A percentile compares a stretch with the other conserved stretches of the same genome.
Evolutionary conservation across 2,888 invertebrate genomes (phyloP).

Genomic region (Plusia festucae): DNA sequence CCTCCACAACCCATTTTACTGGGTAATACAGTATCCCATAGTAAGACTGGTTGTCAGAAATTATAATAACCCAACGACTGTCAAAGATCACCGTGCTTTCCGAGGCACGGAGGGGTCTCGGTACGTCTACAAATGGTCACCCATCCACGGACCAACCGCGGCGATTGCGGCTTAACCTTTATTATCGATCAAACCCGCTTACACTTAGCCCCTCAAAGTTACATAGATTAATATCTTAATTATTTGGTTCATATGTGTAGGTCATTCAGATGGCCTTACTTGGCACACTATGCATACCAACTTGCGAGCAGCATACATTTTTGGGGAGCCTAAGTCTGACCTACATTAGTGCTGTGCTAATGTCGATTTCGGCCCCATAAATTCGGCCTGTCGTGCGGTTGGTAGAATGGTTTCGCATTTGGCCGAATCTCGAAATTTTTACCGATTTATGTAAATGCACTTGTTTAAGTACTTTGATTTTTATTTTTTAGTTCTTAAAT

Average conservation of each 20-base stretch:
- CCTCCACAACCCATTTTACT: no score
- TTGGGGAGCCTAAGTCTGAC: background rate
- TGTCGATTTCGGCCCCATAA: background rate
- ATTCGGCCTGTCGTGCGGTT: background rate
- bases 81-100: no score
- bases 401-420: background rate
- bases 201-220: no score
- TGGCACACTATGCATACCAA: background rate
- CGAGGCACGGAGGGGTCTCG: no score
- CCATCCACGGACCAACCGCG: no score
- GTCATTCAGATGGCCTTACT: background rate
- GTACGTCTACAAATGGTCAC: no score
- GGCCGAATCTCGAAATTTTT: constrained; percentile 5
- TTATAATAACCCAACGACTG: no score
- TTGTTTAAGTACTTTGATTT: background rate
- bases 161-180: no score
- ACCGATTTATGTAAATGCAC: background rate
- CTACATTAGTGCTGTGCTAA: background rate
- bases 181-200: no score
- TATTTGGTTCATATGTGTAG: background rate
- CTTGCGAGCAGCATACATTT: background rate
- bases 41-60: no score
- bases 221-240: background rate
- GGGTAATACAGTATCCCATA: no score
- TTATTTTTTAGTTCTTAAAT: background rate